These are phyloP conservation scores for Drosophila mettleri DNA, from an alignment of 2,888 invertebrate species.

Conservation along the genomic window DNA sequence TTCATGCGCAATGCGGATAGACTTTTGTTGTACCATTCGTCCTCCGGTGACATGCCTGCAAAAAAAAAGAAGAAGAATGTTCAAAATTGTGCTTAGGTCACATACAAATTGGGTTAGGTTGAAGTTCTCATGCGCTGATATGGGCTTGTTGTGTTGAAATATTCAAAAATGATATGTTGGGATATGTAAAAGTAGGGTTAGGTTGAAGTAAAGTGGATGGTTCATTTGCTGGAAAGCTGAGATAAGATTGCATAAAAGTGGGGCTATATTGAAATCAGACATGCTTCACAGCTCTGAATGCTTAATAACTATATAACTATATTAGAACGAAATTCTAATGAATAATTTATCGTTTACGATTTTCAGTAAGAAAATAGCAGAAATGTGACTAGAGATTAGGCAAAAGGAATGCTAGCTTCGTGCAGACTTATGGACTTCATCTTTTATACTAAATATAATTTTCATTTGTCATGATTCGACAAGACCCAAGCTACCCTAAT, in stretches of 20 bases:
- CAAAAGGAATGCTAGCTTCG: neutral
- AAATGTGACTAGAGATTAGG: neutral
- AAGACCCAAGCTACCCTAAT: neutral
- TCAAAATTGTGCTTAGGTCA: neutral
- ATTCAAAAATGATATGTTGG: neutral
- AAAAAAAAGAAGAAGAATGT: neutral
- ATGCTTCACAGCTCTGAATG: too few relatives aligned
- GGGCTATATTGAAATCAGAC: neutral
- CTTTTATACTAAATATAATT: too few relatives aligned
- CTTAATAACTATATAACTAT: neutral
- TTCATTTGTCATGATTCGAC: too few relatives aligned
- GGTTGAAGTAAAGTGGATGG: too few relatives aligned
- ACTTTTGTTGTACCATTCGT: slow-evolving; percentile 99
- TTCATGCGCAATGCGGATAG: slow-evolving; percentile 98
- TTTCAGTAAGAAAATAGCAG: neutral
- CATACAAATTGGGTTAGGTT: neutral
- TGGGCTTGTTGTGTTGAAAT: neutral
- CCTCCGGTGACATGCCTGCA: slow-evolving; percentile 95
- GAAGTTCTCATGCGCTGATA: neutral
- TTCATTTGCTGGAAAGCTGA: neutral
- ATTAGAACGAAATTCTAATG: neutral
- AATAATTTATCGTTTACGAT: neutral
- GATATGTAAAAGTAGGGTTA: too few relatives aligned
- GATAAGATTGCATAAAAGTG: neutral
- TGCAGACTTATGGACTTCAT: too few relatives aligned